phyloP scores from a whole-genome alignment of 2,797 vertebrate species.

The Petrocephalus sullivani region DNA sequence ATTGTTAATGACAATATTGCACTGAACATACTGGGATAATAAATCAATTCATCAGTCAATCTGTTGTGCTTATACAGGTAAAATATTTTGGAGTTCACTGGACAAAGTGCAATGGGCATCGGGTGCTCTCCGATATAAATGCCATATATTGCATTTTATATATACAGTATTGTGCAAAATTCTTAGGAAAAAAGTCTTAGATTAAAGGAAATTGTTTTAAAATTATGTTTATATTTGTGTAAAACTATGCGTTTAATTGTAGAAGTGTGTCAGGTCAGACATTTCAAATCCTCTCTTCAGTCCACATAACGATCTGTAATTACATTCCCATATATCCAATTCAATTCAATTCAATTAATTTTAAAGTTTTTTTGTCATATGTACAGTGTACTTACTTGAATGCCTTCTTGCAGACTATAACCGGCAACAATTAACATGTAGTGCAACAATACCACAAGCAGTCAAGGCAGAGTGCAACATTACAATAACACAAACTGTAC shows the following conservation, averaged over 20 bases:
- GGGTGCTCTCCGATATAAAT: background rate
- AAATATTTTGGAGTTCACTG: background rate
- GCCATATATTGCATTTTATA: background rate
- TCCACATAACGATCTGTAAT: background rate
- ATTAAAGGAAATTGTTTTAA: background rate
- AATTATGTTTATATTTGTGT: background rate
- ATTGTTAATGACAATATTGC: background rate
- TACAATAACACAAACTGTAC: too few species aligned
- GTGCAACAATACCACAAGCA: too few species aligned
- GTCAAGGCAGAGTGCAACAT: too few species aligned
- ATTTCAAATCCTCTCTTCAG: background rate
- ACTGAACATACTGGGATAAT: background rate
- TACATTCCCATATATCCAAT: background rate
- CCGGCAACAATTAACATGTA: too few species aligned
- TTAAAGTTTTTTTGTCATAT: too few species aligned
- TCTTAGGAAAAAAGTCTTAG: background rate
- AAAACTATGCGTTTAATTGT: background rate
- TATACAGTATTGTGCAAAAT: slow-evolving; percentile 6
- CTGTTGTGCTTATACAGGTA: background rate
- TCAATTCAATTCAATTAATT: background rate
- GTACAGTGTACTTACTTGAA: too few species aligned
- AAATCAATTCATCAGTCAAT: background rate
- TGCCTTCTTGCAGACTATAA: too few species aligned
- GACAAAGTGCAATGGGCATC: background rate
- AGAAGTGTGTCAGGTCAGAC: background rate